phyloP scores from a whole-genome alignment of 2,888 invertebrate genomes.

The Alentia gelatinosa region DNA sequence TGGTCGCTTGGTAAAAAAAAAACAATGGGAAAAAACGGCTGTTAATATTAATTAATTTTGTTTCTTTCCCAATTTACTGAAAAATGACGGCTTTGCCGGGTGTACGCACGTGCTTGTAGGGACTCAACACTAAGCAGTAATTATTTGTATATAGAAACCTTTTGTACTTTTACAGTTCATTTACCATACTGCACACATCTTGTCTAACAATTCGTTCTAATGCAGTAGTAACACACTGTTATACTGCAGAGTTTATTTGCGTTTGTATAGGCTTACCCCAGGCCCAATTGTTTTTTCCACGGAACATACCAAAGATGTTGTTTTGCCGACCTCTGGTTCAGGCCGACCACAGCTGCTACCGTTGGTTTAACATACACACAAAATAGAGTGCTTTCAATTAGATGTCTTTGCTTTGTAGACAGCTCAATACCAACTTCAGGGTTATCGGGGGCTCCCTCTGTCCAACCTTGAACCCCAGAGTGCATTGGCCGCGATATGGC shows the following conservation, averaged over 20 bases:
- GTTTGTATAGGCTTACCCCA: neutral
- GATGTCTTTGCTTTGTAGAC: too few relatives aligned
- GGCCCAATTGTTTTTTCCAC: neutral
- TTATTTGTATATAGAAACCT: slow-evolving; percentile 15
- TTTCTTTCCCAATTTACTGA: neutral
- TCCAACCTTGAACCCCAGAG: too few relatives aligned
- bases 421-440: too few relatives aligned
- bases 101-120: neutral
- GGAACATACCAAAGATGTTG: slow-evolving; percentile 9
- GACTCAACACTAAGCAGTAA: neutral
- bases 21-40: neutral
- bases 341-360: neutral
- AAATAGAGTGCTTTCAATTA: too few relatives aligned
- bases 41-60: neutral
- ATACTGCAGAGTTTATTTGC: too few relatives aligned
- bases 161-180: slow-evolving; percentile 7
- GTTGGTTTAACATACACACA: too few relatives aligned
- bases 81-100: neutral
- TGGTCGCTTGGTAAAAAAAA: neutral
- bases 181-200: neutral
- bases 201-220: neutral
- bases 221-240: neutral
- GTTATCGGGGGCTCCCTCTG: too few relatives aligned
- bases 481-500: too few relatives aligned
- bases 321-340: neutral